phyloP scores from a whole-genome alignment of 2,113 vertebrate species.

The Scomber japonicus region DNA sequence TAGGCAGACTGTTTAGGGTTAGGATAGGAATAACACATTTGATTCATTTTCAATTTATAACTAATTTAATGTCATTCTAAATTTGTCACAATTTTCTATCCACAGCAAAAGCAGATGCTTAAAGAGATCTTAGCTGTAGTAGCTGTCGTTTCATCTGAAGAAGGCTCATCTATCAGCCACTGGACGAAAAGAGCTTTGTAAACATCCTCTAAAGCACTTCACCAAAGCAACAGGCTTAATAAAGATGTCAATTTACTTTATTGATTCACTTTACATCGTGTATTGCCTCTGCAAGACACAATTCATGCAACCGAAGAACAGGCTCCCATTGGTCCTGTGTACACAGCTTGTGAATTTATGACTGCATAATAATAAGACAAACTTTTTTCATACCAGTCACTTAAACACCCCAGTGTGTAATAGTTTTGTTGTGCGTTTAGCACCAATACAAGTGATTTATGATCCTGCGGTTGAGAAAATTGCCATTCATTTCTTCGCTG shows the following conservation, averaged over 20 bases:
- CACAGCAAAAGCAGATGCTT: not conserved
- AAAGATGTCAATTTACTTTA: constrained; percentile 73
- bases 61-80: not conserved
- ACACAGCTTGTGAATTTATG: constrained; percentile 60
- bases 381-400: constrained; percentile 57
- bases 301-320: constrained; percentile 28
- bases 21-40: not conserved
- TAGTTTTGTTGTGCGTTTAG: constrained; percentile 29
- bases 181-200: constrained; percentile 38
- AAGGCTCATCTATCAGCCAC: constrained; percentile 38
- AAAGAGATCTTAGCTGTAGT: not conserved
- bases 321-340: constrained; percentile 35
- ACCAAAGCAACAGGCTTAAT: constrained; percentile 54
- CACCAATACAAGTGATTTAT: constrained; percentile 67
- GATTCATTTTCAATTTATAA: not conserved
- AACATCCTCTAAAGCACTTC: constrained; percentile 46
- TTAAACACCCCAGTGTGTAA: constrained; percentile 60
- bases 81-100: not conserved
- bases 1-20: too few relatives aligned
- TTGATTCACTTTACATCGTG: constrained; percentile 66
- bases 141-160: constrained; percentile 12
- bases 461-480: constrained; percentile 56
- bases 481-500: constrained; percentile 60
- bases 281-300: constrained; percentile 36
- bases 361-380: constrained; percentile 63